These are phyloP conservation scores for Cinclus mexicanus DNA, from an alignment of 2,113 vertebrate genomes.

Conservation along the genomic window DNA sequence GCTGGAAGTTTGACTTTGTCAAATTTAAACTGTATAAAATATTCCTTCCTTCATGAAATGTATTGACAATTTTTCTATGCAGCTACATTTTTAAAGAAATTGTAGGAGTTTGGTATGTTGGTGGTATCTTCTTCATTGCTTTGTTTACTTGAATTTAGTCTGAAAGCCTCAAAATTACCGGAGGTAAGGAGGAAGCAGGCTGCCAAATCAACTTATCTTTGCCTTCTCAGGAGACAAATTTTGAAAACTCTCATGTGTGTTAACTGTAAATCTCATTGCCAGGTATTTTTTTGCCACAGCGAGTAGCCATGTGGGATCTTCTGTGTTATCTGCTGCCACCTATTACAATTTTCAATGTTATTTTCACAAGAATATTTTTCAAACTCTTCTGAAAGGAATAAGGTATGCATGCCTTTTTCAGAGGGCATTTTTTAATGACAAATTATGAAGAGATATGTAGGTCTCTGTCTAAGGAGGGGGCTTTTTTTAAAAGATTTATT, in stretches of 20 bases:
- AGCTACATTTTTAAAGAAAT: neutral
- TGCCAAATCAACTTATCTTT: neutral
- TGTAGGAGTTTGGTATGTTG: neutral
- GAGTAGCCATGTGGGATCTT: neutral
- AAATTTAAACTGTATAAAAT: neutral
- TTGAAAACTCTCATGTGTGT: neutral
- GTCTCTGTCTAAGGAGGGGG: neutral
- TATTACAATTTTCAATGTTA: neutral
- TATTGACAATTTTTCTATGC: neutral
- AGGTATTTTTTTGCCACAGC: neutral
- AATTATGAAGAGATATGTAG: neutral
- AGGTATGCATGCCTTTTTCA: neutral
- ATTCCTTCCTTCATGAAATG: neutral
- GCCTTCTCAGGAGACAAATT: neutral
- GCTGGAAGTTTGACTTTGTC: neutral
- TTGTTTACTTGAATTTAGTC: neutral
- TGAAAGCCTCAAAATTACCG: neutral
- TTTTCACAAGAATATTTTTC: neutral
- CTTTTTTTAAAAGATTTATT: neutral
- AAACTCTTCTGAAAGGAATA: neutral
- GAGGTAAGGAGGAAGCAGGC: neutral
- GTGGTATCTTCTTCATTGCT: neutral
- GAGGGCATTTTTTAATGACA: neutral
- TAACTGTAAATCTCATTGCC: neutral
- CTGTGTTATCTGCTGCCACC: neutral